phyloP scores from a whole-genome alignment of 2,113 vertebrate species.

The Orcinus orca region DNA sequence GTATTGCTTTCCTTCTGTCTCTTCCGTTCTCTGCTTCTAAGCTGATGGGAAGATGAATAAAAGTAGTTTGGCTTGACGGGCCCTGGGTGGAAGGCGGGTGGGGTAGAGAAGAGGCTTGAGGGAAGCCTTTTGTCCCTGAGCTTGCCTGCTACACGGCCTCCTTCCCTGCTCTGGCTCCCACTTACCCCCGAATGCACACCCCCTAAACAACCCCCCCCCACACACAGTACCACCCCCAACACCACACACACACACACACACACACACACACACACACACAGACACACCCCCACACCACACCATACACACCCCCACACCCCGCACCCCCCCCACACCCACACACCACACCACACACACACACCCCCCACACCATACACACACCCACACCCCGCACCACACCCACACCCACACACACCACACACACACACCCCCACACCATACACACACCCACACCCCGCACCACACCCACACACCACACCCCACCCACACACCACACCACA shows the following conservation, averaged over 20 bases:
- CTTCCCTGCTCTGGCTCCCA: too few species aligned
- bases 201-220: not conserved
- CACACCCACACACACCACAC: too few species aligned
- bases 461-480: not conserved
- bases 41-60: not conserved
- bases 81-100: too few species aligned
- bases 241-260: not conserved
- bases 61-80: not conserved
- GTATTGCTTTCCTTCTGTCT: not conserved
- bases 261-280: not conserved
- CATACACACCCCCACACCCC: too few species aligned
- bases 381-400: too few species aligned
- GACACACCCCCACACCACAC: too few species aligned
- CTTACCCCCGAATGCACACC: too few species aligned
- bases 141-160: accelerated
- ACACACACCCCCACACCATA: too few species aligned
- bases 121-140: not conserved
- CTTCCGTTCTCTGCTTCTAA: not conserved
- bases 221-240: not conserved
- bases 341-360: too few species aligned
- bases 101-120: too few species aligned
- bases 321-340: not conserved
- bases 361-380: too few species aligned
- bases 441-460: not conserved
- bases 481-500: not conserved